Conservation (phyloP, 2,888 invertebrate genomes). For the Corythucha ciliata region DNA sequence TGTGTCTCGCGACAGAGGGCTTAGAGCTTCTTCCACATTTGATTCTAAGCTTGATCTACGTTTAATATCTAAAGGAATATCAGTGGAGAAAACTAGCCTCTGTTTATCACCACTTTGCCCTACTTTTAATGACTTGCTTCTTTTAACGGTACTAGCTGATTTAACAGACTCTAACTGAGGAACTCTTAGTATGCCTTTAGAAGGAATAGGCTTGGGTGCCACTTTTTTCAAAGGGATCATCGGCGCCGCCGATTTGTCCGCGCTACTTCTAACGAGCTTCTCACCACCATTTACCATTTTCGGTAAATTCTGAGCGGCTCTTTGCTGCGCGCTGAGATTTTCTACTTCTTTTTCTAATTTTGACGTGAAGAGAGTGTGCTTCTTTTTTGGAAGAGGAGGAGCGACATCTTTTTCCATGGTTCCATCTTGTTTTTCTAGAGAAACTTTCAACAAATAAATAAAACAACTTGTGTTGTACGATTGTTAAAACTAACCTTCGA, state of each 20-base stretch:
- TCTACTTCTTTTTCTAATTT: conserved; percentile 40
- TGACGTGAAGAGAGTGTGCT: conserved; percentile 34
- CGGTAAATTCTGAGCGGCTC: conserved; percentile 27
- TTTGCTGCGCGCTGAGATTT: conserved; percentile 38
- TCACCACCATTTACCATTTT: no score
- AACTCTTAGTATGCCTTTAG: conserved; percentile 32
- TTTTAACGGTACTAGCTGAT: conserved; percentile 39
- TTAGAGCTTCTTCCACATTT: conserved; percentile 30
- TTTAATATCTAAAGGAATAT: conserved; percentile 24
- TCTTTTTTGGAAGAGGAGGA: conserved; percentile 38
- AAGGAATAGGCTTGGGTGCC: conserved; percentile 32
- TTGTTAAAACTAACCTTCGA: conserved; percentile 29
- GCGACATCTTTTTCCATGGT: conserved; percentile 32
- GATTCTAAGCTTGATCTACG: conserved; percentile 30
- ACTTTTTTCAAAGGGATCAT: conserved; percentile 8
- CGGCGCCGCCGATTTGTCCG: not conserved
- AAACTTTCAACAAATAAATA: conserved; percentile 12
- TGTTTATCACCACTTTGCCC: conserved; percentile 37
- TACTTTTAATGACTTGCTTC: conserved; percentile 42
- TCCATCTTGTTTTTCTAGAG: conserved; percentile 37
- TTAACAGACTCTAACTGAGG: conserved; percentile 25
- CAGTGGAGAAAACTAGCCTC: conserved; percentile 32
- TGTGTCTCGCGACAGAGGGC: not conserved
- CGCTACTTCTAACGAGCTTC: no score
- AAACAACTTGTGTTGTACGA: not conserved